These are phyloP conservation scores for Drosophila kurseongensis DNA, from an alignment of 1,140 invertebrate species.

Conservation along the genomic window DNA sequence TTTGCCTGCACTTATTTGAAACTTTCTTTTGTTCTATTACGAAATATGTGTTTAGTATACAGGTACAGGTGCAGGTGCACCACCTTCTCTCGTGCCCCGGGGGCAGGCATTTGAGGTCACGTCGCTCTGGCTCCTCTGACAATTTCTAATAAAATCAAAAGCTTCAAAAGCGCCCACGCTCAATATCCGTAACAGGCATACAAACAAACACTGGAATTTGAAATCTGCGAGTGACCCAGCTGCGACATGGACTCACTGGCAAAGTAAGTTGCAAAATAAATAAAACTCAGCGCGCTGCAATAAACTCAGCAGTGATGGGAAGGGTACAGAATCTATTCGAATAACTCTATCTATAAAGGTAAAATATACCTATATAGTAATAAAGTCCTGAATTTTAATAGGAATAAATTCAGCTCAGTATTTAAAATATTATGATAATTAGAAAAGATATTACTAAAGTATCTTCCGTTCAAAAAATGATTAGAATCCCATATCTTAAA, in stretches of 20 bases:
- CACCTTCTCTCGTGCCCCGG: slow-evolving; percentile 37
- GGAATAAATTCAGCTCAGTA: too few species aligned
- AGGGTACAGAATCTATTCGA: neutral
- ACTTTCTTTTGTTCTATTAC: slow-evolving; percentile 51
- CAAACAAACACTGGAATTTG: slow-evolving; percentile 49
- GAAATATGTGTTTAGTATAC: slow-evolving; percentile 36
- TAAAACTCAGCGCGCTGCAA: slow-evolving; percentile 61
- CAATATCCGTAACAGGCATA: slow-evolving; percentile 62
- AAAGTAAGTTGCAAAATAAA: slow-evolving; percentile 69
- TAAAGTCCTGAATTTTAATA: too few species aligned
- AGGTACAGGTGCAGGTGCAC: slow-evolving; percentile 3
- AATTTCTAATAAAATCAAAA: slow-evolving; percentile 82
- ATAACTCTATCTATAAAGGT: too few species aligned
- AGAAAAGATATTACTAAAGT: too few species aligned
- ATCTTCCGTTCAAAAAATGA: too few species aligned
- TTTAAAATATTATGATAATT: too few species aligned
- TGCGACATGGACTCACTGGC: slow-evolving; percentile 26
- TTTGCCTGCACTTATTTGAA: slow-evolving; percentile 25
- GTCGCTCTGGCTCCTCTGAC: slow-evolving; percentile 56
- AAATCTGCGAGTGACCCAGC: slow-evolving; percentile 44
- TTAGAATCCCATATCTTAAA: too few species aligned
- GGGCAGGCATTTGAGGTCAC: slow-evolving; percentile 52
- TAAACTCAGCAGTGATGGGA: slow-evolving; percentile 31
- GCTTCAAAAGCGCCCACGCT: slow-evolving; percentile 64
- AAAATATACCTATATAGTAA: too few species aligned